Conservation (phyloP, 2,797 vertebrate genomes). For the Melanotaenia nigrans region DNA sequence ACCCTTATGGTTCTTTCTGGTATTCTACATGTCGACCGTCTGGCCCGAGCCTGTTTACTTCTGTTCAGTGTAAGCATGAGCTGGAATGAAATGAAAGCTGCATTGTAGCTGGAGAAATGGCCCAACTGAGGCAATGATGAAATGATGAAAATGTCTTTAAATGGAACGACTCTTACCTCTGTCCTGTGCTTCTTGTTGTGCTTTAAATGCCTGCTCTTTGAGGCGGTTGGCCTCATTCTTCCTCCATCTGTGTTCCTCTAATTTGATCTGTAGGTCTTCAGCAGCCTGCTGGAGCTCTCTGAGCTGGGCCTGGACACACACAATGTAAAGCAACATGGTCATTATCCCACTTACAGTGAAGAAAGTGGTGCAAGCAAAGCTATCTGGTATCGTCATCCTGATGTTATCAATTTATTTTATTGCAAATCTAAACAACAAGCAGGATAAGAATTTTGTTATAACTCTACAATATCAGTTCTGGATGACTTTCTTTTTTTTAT, state of each 20-base stretch:
- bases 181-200: conserved; percentile 45
- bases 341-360: background rate
- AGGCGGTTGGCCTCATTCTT: conserved; percentile 66
- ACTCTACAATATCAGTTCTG: too few relatives aligned
- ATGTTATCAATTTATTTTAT: background rate
- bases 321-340: background rate
- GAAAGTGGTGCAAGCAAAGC: background rate
- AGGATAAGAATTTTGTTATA: too few relatives aligned
- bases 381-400: background rate
- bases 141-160: conserved; percentile 40
- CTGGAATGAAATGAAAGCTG: conserved; percentile 60
- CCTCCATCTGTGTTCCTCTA: conserved; percentile 72
- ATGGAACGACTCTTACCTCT: conserved; percentile 52
- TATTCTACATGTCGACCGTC: conserved; percentile 43
- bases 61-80: conserved; percentile 22
- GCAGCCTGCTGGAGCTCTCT: conserved; percentile 76
- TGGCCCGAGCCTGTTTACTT: conserved; percentile 58
- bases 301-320: conserved; percentile 70
- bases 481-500: too few relatives aligned
- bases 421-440: background rate
- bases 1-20: conserved; percentile 58
- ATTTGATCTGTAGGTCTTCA: conserved; percentile 74
- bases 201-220: conserved; percentile 63
- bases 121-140: conserved; percentile 29
- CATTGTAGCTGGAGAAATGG: conserved; percentile 31